Evolutionary conservation across 2,113 vertebrate genomes (phyloP).

Genomic region (Ondatra zibethicus): DNA sequence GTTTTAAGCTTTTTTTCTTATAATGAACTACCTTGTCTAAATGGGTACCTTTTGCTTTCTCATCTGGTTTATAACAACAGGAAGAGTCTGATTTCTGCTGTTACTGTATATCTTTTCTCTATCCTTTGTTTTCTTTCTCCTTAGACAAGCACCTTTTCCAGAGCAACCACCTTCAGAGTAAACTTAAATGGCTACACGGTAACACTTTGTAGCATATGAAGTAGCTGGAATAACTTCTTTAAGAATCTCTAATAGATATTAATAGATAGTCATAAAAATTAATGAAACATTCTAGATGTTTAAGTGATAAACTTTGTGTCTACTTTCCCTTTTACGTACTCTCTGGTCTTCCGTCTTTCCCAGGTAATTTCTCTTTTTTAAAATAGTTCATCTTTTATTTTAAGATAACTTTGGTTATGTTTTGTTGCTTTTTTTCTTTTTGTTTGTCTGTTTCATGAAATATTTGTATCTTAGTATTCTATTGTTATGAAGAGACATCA

Average conservation of each 20-base stretch:
- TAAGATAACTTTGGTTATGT: background rate
- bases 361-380: background rate
- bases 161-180: background rate
- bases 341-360: background rate
- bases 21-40: background rate
- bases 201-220: background rate
- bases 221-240: background rate
- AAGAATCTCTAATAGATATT: background rate
- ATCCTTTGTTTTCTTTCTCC: background rate
- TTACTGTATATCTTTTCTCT: background rate
- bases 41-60: background rate
- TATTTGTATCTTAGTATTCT: background rate
- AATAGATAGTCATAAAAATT: background rate
- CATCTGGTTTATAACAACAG: background rate
- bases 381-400: background rate
- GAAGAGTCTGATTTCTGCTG: background rate
- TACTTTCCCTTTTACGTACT: background rate
- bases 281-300: background rate
- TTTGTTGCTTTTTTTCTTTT: background rate
- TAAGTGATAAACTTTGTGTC: background rate
- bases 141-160: background rate
- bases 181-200: background rate
- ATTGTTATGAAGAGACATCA: background rate
- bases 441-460: background rate
- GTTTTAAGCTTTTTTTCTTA: background rate